Conservation (phyloP, 2,888 invertebrate species). For the Macrosiphum euphorbiae region DNA sequence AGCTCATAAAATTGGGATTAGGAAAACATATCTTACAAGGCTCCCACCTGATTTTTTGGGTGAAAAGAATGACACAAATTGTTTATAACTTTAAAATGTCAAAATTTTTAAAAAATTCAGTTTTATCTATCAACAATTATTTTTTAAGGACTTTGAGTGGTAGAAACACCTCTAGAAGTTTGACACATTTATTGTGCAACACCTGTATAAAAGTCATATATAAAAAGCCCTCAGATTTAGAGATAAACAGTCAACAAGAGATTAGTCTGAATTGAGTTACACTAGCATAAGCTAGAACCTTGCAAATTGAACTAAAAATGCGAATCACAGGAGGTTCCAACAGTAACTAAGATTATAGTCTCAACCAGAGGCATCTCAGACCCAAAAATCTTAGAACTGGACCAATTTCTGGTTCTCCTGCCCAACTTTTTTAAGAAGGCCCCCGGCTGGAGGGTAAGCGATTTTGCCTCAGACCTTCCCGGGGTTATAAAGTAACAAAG, state of each 20-base stretch:
- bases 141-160: too few relatives aligned
- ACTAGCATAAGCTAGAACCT: constrained; percentile 73
- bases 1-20: too few relatives aligned
- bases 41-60: too few relatives aligned
- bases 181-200: too few relatives aligned
- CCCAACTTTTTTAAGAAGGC: constrained; percentile 76
- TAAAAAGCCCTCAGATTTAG: constrained; percentile 71
- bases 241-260: constrained; percentile 75
- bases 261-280: constrained; percentile 91
- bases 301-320: constrained; percentile 83
- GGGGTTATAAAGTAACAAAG: constrained; percentile 71
- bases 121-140: too few relatives aligned
- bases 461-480: constrained; percentile 84
- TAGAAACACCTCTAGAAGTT: too few relatives aligned
- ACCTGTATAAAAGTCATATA: too few relatives aligned
- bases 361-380: constrained; percentile 73
- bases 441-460: constrained; percentile 79
- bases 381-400: constrained; percentile 71
- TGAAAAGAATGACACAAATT: too few relatives aligned
- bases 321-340: constrained; percentile 82
- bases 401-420: constrained; percentile 82
- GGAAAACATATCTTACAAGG: too few relatives aligned
- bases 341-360: constrained; percentile 69
- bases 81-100: too few relatives aligned
- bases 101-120: too few relatives aligned